Conservation (phyloP, 2,113 vertebrate species). For the Percopsis transmontana region DNA sequence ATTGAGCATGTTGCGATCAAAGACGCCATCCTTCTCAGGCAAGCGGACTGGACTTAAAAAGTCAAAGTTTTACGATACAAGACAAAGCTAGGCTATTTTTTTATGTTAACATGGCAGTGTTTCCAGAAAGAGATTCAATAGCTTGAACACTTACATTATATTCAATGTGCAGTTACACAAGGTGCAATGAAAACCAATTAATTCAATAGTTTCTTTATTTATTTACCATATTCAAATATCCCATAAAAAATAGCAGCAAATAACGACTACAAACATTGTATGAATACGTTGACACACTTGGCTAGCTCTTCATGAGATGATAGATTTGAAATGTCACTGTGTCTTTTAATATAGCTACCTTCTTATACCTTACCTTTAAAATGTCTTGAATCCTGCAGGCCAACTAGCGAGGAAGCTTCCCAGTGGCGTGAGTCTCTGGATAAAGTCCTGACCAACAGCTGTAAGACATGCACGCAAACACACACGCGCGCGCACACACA, state of each 20-base stretch:
- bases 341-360: neutral
- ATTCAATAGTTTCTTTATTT: too few species aligned
- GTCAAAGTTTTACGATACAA: neutral
- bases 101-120: too few species aligned
- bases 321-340: too few species aligned
- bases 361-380: neutral
- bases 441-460: slow-evolving; percentile 86
- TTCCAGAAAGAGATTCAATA: too few species aligned
- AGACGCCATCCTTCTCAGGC: slow-evolving; percentile 3
- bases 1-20: neutral
- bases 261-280: too few species aligned
- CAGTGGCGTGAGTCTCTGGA: slow-evolving; percentile 93
- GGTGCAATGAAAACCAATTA: too few species aligned
- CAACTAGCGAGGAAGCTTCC: slow-evolving; percentile 81
- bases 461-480: slow-evolving; percentile 76
- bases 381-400: slow-evolving; percentile 70
- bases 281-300: too few species aligned
- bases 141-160: too few species aligned
- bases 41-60: neutral
- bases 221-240: too few species aligned
- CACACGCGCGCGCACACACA: neutral
- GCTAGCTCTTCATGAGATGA: too few species aligned
- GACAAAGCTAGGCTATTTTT: neutral
- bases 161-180: too few species aligned
- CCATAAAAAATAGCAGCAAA: too few species aligned